Percentiles rank a stretch among this genome's conserved stretches.
These are phyloP conservation scores for Phasianus colchicus DNA, from an alignment of 2,113 vertebrate species.

Conservation along the genomic window DNA sequence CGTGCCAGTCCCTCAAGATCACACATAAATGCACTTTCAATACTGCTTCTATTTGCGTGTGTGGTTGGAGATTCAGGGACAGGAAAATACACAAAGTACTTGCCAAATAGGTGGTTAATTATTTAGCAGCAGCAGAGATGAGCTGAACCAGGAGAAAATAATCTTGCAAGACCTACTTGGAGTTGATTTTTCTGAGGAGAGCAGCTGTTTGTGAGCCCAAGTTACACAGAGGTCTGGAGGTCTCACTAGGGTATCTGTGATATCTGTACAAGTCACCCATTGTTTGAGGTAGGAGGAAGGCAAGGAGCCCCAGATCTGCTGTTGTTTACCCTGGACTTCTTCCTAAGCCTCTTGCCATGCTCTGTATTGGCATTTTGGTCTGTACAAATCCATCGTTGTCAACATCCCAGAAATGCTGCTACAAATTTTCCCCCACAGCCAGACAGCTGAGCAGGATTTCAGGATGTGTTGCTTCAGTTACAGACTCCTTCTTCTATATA, in stretches of 20 bases:
- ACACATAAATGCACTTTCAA: slow-evolving; percentile 39
- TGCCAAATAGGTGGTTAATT: slow-evolving; percentile 39
- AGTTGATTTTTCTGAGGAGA: background rate
- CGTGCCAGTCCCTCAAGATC: background rate
- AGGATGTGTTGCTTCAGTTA: background rate
- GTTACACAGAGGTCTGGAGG: background rate
- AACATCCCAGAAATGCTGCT: background rate
- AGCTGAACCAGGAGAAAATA: background rate
- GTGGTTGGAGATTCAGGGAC: background rate
- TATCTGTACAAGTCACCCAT: background rate
- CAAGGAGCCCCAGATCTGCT: background rate
- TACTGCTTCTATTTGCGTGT: background rate
- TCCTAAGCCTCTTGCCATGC: background rate
- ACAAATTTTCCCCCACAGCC: background rate
- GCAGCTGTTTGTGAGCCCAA: background rate
- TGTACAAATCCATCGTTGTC: background rate
- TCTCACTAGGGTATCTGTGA: background rate
- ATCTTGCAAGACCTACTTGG: background rate
- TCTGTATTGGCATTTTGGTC: background rate
- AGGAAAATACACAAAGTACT: background rate
- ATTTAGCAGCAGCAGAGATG: slow-evolving; percentile 26
- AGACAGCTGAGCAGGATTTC: background rate
- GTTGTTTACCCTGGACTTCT: background rate
- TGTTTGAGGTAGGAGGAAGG: background rate
- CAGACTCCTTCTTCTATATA: background rate